Percentiles rank a stretch among this genome's conserved stretches.
These are phyloP conservation scores for Oryzias javanicus DNA, from an alignment of 2,113 vertebrate species.

Conservation along the genomic window DNA sequence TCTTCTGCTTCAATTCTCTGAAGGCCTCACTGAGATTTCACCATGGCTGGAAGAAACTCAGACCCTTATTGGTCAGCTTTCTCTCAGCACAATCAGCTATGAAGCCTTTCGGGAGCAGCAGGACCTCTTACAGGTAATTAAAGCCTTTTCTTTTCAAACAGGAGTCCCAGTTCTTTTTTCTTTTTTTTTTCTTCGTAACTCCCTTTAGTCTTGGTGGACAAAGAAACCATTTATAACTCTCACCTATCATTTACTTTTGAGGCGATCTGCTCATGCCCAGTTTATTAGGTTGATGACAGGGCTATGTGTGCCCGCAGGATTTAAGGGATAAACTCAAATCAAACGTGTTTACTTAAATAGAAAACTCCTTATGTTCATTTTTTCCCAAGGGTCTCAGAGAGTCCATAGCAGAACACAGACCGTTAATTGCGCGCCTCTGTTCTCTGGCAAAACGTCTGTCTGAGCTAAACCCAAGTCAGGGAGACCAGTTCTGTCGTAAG, in stretches of 20 bases:
- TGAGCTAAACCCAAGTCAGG: slow-evolving; percentile 78
- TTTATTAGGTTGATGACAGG: slow-evolving; percentile 28
- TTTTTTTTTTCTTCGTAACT: slow-evolving; percentile 2
- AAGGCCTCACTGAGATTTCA: slow-evolving; percentile 79
- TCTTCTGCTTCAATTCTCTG: slow-evolving; percentile 80
- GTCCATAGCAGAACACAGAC: slow-evolving; percentile 85
- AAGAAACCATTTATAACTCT: slow-evolving; percentile 44
- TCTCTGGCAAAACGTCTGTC: slow-evolving; percentile 73
- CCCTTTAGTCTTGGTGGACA: slow-evolving; percentile 39
- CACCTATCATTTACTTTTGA: slow-evolving; percentile 11
- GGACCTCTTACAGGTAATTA: slow-evolving; percentile 84
- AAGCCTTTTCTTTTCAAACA: slow-evolving; percentile 17
- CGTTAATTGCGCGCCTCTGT: slow-evolving; percentile 80
- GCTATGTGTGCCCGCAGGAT: neutral
- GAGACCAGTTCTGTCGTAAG: slow-evolving; percentile 67
- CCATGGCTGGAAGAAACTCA: slow-evolving; percentile 86
- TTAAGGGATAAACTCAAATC: slow-evolving; percentile 1
- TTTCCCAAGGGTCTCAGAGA: slow-evolving; percentile 79
- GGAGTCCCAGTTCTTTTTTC: slow-evolving; percentile 26
- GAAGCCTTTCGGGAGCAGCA: slow-evolving; percentile 85
- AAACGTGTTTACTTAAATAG: neutral
- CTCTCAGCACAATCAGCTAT: slow-evolving; percentile 71
- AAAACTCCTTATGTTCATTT: slow-evolving; percentile 5
- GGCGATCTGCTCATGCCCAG: slow-evolving; percentile 7
- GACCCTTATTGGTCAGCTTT: slow-evolving; percentile 67